Conservation (phyloP, 2,113 vertebrate species). For the Gallinago undulata region DNA sequence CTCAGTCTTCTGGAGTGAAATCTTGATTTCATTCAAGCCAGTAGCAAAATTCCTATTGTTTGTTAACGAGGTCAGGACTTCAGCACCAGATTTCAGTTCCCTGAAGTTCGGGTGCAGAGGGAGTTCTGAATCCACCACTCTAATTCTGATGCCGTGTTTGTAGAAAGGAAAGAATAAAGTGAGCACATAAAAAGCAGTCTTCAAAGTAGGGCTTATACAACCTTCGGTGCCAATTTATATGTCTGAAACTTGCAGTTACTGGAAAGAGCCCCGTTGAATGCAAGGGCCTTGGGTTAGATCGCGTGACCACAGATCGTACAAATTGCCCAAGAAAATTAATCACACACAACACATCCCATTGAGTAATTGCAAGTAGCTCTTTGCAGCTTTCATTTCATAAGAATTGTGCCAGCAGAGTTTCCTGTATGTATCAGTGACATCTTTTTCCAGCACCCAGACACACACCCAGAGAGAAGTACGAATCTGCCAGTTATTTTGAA, state of each 20-base stretch:
- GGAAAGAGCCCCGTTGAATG: background rate
- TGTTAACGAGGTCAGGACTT: conserved; percentile 32
- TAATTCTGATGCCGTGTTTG: background rate
- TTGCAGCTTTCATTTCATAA: background rate
- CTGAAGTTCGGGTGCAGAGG: conserved; percentile 11
- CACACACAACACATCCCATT: background rate
- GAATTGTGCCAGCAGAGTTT: background rate
- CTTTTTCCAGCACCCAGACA: background rate
- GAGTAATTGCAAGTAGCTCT: background rate
- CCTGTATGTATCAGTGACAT: too few relatives aligned
- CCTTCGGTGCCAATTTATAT: background rate
- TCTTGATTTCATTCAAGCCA: conserved; percentile 50
- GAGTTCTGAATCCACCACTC: background rate
- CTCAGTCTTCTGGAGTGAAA: conserved; percentile 13
- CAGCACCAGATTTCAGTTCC: conserved; percentile 5
- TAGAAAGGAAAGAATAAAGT: background rate
- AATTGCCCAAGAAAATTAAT: background rate
- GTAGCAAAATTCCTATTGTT: conserved; percentile 56
- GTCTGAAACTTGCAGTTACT: background rate
- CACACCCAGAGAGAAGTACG: background rate
- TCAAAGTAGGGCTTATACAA: background rate
- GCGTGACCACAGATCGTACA: background rate
- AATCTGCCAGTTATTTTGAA: background rate
- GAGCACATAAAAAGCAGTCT: background rate
- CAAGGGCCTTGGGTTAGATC: background rate